A percentile compares a stretch with the other conserved stretches of the same genome.
phyloP scores from a whole-genome alignment of 2,797 vertebrate genomes.

The Gallinago solitaria region DNA sequence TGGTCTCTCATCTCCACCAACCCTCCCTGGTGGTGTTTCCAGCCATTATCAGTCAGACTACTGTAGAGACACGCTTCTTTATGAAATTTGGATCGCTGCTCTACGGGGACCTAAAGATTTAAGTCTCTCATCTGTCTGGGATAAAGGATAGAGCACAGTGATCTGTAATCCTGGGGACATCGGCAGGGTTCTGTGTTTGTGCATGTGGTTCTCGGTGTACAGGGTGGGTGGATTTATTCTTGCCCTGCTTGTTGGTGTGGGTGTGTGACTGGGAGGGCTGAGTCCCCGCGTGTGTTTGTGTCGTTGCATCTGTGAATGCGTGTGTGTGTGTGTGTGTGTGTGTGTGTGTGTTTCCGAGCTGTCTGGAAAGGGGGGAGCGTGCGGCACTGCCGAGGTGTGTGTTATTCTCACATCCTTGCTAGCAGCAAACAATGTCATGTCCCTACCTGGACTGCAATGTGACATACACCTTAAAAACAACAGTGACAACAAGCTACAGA shows the following conservation, averaged over 20 bases:
- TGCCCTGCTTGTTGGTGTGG: neutral
- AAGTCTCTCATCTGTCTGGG: neutral
- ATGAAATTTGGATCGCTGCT: neutral
- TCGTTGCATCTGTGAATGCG: rapidly evolving
- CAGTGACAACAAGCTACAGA: neutral
- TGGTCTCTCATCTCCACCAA: neutral
- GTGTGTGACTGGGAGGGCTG: neutral
- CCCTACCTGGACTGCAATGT: neutral
- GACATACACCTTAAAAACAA: neutral
- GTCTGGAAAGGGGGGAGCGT: neutral
- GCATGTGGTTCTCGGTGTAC: neutral
- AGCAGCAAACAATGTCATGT: constrained; percentile 33
- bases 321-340: neutral
- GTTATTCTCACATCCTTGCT: constrained; percentile 33
- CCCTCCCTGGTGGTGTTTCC: neutral
- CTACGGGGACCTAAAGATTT: neutral
- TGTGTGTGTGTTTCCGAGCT: rapidly evolving
- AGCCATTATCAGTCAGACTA: neutral
- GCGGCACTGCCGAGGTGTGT: neutral
- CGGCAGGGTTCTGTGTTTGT: neutral
- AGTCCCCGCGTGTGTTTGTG: neutral
- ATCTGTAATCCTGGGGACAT: neutral
- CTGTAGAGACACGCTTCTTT: neutral
- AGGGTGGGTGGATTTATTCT: neutral
- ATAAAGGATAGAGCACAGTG: neutral